Percentiles rank a stretch among this genome's conserved stretches.
Evolutionary conservation across 2,888 invertebrate genomes (phyloP).

Genomic region (Callyntrura sp.): DNA sequence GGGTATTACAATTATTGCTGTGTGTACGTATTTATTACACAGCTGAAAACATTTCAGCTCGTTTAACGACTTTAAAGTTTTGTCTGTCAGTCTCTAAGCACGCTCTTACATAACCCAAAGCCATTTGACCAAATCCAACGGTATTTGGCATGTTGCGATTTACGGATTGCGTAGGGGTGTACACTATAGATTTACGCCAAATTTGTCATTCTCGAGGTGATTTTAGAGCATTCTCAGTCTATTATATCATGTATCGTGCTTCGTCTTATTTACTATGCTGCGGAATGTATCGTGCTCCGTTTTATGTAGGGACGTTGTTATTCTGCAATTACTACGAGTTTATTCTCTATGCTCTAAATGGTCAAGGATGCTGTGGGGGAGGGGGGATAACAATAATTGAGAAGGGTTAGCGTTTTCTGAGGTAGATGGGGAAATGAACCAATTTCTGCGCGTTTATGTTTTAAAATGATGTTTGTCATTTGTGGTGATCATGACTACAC

Average conservation of each 20-base stretch:
- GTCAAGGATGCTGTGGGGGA: slow-evolving; percentile 67
- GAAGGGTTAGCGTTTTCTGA: neutral
- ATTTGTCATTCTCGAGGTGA: no score
- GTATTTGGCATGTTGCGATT: no score
- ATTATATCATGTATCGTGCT: no score
- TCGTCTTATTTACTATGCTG: no score
- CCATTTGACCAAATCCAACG: no score
- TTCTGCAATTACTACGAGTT: neutral
- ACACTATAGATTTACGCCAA: no score
- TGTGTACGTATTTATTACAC: neutral
- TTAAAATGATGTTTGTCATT: neutral
- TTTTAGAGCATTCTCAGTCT: no score
- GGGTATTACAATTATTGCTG: neutral
- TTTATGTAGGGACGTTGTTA: neutral
- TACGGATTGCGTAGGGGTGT: no score
- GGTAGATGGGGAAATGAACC: neutral
- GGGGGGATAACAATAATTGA: neutral
- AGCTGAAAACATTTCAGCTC: neutral
- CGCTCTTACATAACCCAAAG: no score
- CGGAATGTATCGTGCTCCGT: no score
- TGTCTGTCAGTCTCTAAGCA: no score
- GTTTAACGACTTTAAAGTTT: no score
- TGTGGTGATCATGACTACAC: neutral
- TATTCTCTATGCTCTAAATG: slow-evolving; percentile 67
- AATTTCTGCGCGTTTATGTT: neutral